Evolutionary conservation across 2,797 vertebrate genomes (phyloP).

Genomic region (Esox masquinongy): DNA sequence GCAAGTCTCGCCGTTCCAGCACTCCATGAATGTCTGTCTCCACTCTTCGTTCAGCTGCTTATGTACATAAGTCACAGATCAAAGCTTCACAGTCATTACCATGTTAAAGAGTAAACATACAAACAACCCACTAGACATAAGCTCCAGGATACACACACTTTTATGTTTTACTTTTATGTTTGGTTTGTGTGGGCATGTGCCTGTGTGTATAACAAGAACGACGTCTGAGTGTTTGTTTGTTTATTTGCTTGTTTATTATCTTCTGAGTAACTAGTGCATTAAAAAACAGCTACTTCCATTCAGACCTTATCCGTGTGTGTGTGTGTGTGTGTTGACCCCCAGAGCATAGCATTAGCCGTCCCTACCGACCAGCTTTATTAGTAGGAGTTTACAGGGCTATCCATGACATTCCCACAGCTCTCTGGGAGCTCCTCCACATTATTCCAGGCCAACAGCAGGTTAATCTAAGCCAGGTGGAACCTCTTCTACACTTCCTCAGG

Average conservation of each 20-base stretch:
- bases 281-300: too few relatives aligned
- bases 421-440: constrained; percentile 58
- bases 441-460: constrained; percentile 63
- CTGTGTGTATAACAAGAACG: constrained; percentile 8
- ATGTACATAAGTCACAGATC: constrained; percentile 62
- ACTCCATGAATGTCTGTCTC: constrained; percentile 51
- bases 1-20: constrained; percentile 50
- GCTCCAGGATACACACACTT: too few relatives aligned
- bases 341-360: neutral
- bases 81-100: constrained; percentile 61
- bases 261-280: too few relatives aligned
- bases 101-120: constrained; percentile 57
- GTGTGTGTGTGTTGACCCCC: constrained; percentile 35
- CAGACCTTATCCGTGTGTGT: constrained; percentile 21
- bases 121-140: constrained; percentile 55
- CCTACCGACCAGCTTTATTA: constrained; percentile 49
- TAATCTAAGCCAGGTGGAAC: constrained; percentile 69
- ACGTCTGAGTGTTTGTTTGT: constrained; percentile 48
- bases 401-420: constrained; percentile 50
- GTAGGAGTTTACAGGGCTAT: constrained; percentile 53
- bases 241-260: too few relatives aligned
- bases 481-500: constrained; percentile 39
- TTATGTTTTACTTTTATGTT: constrained; percentile 27
- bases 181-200: neutral
- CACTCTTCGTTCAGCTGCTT: constrained; percentile 47